Evolutionary conservation across 2,888 invertebrate species (phyloP), one percentile per base, ranked within the genome.

Genomic region (Stomorhina lunata): DNA sequence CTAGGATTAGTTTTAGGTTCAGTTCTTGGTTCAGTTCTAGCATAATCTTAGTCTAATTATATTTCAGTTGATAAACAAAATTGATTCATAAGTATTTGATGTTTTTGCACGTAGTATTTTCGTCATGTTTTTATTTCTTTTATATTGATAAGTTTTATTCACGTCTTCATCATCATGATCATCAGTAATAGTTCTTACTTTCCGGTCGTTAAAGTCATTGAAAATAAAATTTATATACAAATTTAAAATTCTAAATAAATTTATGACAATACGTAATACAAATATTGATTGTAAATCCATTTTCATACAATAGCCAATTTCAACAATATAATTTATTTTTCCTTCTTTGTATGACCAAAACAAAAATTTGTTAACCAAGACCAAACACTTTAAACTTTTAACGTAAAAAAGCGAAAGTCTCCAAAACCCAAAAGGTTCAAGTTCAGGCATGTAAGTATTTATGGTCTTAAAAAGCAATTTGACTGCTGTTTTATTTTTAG

Each of bases 401-500:
- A n/a, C n/a, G n/a, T n/a, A n/a, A 40, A 43, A 68, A 61, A 69
- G 20, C 40, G 50, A 69, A 77, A 68, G 50, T 48, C 25, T 32
- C 10, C 53, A 6, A 34, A 7, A 53, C 2, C 20, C 12, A 25
- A 57, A 57, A 57, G 29, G 76, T 75, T 80, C 79, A 83, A 83
- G 80, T 80, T 81, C 76, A n/a, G n/a, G n/a, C n/a, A 81, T 29
- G 22, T 78, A 75, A 25, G 34, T 79, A 65, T 77, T 78, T 48
- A 78, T 66, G 48, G 37, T 69, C 71, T 57, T 17, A 57, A 37
- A 66, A 68, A 75, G 48, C 66, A 68, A 72, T 48, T 77, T 68
- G 72, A 68, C 78, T 72, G 81, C 72, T 48, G 77, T 68, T 77
- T n/a, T 81, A 81, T 81, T 77, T 81, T 81, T 81, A 78, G 81